Evolutionary conservation across 2,888 invertebrate genomes (phyloP), one percentile per base, ranked within the genome.

Genomic region (Biston stratarius): DNA sequence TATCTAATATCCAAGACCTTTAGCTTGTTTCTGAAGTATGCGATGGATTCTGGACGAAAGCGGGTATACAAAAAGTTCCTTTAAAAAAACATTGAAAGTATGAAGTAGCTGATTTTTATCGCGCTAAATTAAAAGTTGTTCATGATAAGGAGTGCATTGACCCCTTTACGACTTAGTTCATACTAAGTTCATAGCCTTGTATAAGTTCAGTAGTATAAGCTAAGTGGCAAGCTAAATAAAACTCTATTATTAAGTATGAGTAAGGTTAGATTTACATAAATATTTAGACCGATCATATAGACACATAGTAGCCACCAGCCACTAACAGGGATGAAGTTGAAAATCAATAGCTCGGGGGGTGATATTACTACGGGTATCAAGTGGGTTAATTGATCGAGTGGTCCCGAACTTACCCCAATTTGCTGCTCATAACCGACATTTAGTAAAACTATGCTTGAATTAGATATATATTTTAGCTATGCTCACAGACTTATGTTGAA

Each of bases 301-400:
- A 36, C 34, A 48, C 38, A 47, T 48, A 38, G 48, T 12, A 14
- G 12, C 58, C 14, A 61, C 60, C 65, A 61, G 58, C 66, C 66
- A 66, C 56, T 52, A 61, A 56, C 59, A 60, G 69, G 69, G 63
- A 68, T 70, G 67, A 65, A 69, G 70, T 72, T 65, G 70, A 70
- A 72, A 74, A 74, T 74, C 74, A 74, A 74, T 74, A 74, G 69
- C 70, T 67, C 51, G 57, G 69, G 69, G n/a, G 72, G 70, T 69
- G 67, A 72, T 72, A 72, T 71, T 71, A 71, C 70, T 64, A 40
- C 38, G 53, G 53, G 53, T 53, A 74, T 69, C 72, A 70, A 66
- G 67, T 67, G 70, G 72, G 73, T 73, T 73, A 73, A 74, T 74
- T 71, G 74, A 73, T 71, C 64, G 73, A 74, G 70, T 73, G 70